phyloP scores from a whole-genome alignment of 2,113 vertebrate genomes.

The Sinosuthora webbiana region DNA sequence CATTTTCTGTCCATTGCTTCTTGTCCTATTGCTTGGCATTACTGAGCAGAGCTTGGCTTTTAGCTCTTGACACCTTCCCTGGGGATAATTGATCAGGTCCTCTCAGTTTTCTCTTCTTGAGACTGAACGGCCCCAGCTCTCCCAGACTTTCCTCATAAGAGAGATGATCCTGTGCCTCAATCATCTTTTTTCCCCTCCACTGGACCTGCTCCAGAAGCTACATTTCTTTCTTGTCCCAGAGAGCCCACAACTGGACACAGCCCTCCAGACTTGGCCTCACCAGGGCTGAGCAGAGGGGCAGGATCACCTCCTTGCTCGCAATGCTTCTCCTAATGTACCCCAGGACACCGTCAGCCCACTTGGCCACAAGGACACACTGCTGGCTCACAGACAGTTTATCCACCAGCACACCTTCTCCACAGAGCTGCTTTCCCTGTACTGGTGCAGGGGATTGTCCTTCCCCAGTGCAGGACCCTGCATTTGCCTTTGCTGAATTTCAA shows the following conservation, averaged over 20 bases:
- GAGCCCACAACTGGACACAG: neutral
- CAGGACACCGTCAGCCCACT: too few relatives aligned
- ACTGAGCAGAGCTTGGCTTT: neutral
- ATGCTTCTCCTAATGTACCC: too few relatives aligned
- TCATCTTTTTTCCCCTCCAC: neutral
- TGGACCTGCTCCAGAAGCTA: neutral
- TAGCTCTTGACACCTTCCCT: neutral
- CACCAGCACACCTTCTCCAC: neutral
- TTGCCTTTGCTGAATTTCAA: neutral
- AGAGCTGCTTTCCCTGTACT: neutral
- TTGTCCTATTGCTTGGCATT: neutral
- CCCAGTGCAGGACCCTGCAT: neutral
- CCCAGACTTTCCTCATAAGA: neutral
- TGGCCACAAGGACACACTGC: neutral
- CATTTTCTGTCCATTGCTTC: neutral
- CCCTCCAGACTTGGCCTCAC: too few relatives aligned
- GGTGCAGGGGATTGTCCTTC: rapidly evolving
- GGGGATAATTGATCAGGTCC: neutral
- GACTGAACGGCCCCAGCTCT: neutral
- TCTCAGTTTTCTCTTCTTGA: neutral
- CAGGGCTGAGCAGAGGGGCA: neutral
- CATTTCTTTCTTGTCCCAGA: neutral
- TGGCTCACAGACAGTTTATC: neutral
- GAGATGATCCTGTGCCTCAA: neutral
- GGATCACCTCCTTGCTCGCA: too few relatives aligned